phyloP scores from a whole-genome alignment of 2,113 vertebrate genomes.

The Osmerus eperlanus region DNA sequence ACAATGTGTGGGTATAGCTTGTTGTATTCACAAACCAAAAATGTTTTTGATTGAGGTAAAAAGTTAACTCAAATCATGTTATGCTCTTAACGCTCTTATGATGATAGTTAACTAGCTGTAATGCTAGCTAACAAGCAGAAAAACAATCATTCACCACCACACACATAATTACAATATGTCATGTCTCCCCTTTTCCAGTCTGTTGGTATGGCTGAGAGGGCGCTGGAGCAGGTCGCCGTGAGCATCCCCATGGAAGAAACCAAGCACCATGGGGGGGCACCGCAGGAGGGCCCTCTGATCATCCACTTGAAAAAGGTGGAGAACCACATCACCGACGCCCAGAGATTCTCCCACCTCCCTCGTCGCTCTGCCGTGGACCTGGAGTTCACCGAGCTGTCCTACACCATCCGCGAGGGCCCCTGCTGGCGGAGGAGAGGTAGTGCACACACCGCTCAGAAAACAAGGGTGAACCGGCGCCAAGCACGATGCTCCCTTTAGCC shows the following conservation, averaged over 20 bases:
- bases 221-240: constrained; percentile 73
- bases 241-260: constrained; percentile 89
- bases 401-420: constrained; percentile 92
- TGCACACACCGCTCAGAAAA: constrained; percentile 19
- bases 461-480: background rate
- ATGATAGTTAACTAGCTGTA: background rate
- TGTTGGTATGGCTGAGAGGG: constrained; percentile 81
- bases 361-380: constrained; percentile 92
- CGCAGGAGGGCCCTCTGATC: constrained; percentile 82
- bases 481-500: background rate
- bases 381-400: constrained; percentile 92
- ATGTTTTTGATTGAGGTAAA: too few species aligned
- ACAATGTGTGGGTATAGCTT: too few species aligned
- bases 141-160: background rate
- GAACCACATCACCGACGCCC: constrained; percentile 97
- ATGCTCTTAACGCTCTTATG: too few species aligned
- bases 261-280: constrained; percentile 68
- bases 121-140: background rate
- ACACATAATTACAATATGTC: background rate
- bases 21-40: too few species aligned
- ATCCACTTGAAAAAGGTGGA: constrained; percentile 98
- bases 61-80: too few species aligned
- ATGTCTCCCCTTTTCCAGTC: constrained; percentile 49
- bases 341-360: constrained; percentile 94
- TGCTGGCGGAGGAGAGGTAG: constrained; percentile 96